Conservation (phyloP, 2,797 vertebrate genomes). For the Pipistrellus pipistrellus region DNA sequence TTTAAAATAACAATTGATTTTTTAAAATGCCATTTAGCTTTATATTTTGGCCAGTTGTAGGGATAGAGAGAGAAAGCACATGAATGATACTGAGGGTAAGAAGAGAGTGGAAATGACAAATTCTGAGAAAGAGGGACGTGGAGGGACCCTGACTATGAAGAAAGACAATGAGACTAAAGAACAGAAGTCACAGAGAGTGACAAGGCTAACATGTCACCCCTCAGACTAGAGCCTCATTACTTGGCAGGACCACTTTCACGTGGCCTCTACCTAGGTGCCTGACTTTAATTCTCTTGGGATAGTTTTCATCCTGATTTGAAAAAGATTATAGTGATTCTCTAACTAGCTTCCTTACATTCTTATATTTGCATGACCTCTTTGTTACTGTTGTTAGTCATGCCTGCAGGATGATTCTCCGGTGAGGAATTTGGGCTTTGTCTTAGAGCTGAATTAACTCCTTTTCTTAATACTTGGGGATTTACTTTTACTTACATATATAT, state of each 20-base stretch:
- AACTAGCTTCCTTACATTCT: background rate
- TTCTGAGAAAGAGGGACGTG: background rate
- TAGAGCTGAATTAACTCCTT: background rate
- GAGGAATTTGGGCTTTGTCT: background rate
- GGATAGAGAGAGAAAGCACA: background rate
- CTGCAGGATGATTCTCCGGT: background rate
- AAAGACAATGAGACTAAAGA: background rate
- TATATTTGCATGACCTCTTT: background rate
- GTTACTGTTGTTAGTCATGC: conserved; percentile 5
- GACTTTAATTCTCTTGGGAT: background rate
- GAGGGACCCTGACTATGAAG: background rate
- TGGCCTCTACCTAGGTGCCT: background rate
- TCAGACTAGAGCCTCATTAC: background rate
- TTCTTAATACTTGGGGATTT: background rate
- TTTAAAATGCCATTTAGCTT: background rate
- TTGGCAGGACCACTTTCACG: background rate
- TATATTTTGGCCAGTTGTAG: background rate
- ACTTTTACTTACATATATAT: no score
- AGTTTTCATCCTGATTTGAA: background rate
- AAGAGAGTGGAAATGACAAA: background rate
- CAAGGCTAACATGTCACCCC: background rate
- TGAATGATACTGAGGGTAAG: background rate
- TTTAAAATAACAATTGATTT: conserved; percentile 41
- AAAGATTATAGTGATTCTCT: background rate
- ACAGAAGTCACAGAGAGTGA: background rate